phyloP scores from a whole-genome alignment of 92 coral and sea anemone species.

The Ricordea florida region DNA sequence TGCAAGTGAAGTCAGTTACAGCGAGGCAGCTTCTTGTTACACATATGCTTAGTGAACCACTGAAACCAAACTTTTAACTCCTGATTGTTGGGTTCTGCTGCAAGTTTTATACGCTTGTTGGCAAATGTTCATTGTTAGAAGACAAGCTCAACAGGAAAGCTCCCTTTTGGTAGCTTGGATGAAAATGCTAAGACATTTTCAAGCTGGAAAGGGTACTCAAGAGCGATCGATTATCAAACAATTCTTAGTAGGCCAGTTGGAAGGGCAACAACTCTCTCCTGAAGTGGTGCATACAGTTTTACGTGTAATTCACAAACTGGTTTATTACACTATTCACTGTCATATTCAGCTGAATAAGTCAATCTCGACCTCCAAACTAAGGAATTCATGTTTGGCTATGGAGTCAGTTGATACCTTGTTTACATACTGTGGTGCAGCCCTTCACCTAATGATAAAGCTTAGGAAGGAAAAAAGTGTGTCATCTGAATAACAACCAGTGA shows the following conservation, averaged over 20 bases:
- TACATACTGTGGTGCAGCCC: slow-evolving; percentile 44
- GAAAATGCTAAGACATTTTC: background rate
- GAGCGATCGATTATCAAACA: slow-evolving; percentile 8
- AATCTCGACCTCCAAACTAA: background rate
- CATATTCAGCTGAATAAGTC: slow-evolving; percentile 7
- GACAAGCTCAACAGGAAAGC: background rate
- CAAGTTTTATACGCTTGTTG: no score
- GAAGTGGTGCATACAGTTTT: slow-evolving; percentile 36
- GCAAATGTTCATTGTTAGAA: background rate
- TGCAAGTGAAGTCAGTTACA: no score
- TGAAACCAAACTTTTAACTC: no score
- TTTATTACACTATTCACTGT: slow-evolving; percentile 1
- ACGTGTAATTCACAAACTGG: slow-evolving; percentile 47
- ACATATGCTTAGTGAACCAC: no score
- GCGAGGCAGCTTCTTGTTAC: no score
- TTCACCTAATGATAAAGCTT: slow-evolving; percentile 33
- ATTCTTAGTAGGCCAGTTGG: slow-evolving; percentile 4
- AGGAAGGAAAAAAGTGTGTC: slow-evolving; percentile 9
- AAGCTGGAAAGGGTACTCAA: background rate
- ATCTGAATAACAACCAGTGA: background rate
- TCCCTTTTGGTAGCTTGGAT: background rate
- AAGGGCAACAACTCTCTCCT: background rate
- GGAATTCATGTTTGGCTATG: background rate
- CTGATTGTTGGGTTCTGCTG: no score
- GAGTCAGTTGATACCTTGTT: slow-evolving; percentile 38